A percentile compares a stretch with the other conserved stretches of the same genome.
Evolutionary conservation across 1,140 invertebrate genomes (phyloP).

Genomic region (Stratiolaelaps scimitus): DNA sequence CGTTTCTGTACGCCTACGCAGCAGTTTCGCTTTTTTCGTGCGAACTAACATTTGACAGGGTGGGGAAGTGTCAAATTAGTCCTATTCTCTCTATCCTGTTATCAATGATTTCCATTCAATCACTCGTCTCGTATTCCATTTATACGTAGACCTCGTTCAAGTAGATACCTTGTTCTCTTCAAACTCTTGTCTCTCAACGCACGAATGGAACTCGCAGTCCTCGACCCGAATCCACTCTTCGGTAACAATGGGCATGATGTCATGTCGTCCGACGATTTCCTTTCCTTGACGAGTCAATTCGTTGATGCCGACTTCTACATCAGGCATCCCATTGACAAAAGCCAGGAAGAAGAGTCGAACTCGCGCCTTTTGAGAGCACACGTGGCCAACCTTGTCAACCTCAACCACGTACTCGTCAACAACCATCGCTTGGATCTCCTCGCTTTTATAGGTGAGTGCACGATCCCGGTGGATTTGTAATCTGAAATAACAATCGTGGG

Average conservation of each 20-base stretch:
- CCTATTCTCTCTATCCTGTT: background rate
- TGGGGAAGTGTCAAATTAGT: slow-evolving; percentile 23
- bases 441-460: slow-evolving; percentile 87
- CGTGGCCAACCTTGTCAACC: slow-evolving; percentile 68
- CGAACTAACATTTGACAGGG: slow-evolving; percentile 32
- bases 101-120: slow-evolving; percentile 22
- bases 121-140: background rate
- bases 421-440: slow-evolving; percentile 89
- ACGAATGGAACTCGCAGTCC: slow-evolving; percentile 82
- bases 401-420: slow-evolving; percentile 93
- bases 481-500: slow-evolving; percentile 50
- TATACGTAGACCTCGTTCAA: slow-evolving; percentile 46
- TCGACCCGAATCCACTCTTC: slow-evolving; percentile 98
- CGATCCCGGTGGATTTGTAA: slow-evolving; percentile 68
- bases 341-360: slow-evolving; percentile 89
- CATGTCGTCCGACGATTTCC: slow-evolving; percentile 95
- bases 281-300: slow-evolving; percentile 90
- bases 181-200: slow-evolving; percentile 82
- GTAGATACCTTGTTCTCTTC: slow-evolving; percentile 77
- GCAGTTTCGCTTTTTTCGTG: too few relatives aligned
- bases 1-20: too few relatives aligned
- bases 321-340: slow-evolving; percentile 72
- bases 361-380: slow-evolving; percentile 81
- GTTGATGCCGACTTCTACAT: slow-evolving; percentile 91
- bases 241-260: slow-evolving; percentile 97